phyloP scores from a whole-genome alignment of 2,113 vertebrate species.

The Orthonyx spaldingii region DNA sequence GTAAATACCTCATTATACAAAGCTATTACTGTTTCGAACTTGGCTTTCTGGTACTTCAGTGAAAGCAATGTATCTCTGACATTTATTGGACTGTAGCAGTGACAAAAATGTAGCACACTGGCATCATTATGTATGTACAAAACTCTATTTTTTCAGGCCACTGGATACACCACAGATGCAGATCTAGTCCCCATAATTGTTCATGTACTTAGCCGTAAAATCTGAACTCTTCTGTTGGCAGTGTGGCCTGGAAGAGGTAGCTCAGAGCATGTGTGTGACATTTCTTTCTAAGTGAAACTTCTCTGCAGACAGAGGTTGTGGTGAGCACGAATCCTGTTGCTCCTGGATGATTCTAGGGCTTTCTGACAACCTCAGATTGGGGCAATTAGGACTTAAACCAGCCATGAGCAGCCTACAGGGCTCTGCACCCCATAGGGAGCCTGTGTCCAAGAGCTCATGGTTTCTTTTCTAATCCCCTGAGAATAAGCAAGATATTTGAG shows the following conservation, averaged over 20 bases:
- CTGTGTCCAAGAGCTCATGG: neutral
- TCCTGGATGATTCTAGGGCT: neutral
- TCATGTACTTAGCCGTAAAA: neutral
- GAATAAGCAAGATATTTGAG: neutral
- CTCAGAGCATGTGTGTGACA: neutral
- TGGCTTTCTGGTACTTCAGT: neutral
- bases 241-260: neutral
- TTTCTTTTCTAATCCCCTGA: neutral
- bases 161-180: neutral
- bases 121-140: neutral
- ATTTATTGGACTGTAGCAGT: neutral
- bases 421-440: rapidly evolving
- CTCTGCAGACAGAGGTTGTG: neutral
- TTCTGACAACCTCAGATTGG: neutral
- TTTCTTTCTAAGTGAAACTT: neutral
- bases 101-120: neutral
- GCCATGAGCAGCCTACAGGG: neutral
- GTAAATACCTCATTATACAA: neutral
- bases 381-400: neutral
- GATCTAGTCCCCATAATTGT: neutral
- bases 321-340: neutral
- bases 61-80: neutral
- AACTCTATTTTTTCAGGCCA: neutral
- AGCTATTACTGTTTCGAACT: neutral
- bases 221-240: neutral